Evolutionary conservation across 2,113 vertebrate species (phyloP).

Genomic region (Rhea americana): DNA sequence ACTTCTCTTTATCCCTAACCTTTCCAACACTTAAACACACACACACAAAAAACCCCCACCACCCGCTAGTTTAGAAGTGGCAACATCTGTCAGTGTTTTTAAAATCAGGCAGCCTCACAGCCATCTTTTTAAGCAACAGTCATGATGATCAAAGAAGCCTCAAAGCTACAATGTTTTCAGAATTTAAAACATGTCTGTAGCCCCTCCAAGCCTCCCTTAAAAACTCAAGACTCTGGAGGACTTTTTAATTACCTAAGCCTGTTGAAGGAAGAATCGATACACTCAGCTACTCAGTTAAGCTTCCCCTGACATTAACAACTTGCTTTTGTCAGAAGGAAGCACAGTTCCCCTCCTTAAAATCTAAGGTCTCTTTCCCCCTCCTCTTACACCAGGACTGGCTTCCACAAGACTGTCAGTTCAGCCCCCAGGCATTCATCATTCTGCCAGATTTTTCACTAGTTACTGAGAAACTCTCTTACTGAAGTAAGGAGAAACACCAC

Average conservation of each 20-base stretch:
- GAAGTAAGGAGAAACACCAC: background rate
- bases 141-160: background rate
- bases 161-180: accelerated
- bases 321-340: background rate
- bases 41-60: too few species aligned
- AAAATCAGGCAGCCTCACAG: background rate
- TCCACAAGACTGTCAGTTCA: background rate
- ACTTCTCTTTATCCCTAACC: background rate
- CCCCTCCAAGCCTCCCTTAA: background rate
- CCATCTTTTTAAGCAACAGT: background rate
- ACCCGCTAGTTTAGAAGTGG: background rate
- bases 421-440: background rate
- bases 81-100: background rate
- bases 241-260: background rate
- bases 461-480: background rate
- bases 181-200: background rate
- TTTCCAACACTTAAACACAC: background rate
- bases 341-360: background rate
- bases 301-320: background rate
- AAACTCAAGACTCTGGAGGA: background rate
- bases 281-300: background rate
- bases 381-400: background rate
- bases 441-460: background rate
- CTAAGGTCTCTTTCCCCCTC: background rate
- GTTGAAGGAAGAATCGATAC: background rate